Percentiles rank a stretch among this genome's conserved stretches.
These are phyloP conservation scores for Drosophila murphyi DNA, from an alignment of 1,140 invertebrate species.

Conservation along the genomic window DNA sequence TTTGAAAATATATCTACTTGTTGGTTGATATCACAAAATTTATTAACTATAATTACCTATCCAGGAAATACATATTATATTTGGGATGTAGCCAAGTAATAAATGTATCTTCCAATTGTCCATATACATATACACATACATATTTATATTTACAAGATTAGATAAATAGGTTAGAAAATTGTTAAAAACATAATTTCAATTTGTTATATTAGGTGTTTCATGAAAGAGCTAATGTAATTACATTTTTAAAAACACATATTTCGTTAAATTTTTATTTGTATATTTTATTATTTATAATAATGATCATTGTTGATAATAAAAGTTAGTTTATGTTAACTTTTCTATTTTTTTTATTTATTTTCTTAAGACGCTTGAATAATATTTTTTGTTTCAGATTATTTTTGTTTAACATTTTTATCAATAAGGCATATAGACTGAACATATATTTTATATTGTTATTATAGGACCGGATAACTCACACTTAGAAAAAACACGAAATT, in stretches of 20 bases:
- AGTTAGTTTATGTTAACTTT: constrained; percentile 3
- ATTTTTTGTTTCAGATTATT: constrained; percentile 29
- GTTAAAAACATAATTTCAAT: too few species aligned
- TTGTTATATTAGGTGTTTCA: too few species aligned
- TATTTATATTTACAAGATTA: too few species aligned
- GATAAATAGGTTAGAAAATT: too few species aligned
- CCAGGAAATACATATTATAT: too few species aligned
- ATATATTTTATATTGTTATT: constrained; percentile 46
- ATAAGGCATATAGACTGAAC: background rate
- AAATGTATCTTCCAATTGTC: too few species aligned
- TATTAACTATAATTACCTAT: too few species aligned
- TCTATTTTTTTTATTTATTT: constrained; percentile 10
- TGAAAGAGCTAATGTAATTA: too few species aligned
- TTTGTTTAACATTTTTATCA: background rate
- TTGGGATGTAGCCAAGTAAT: too few species aligned
- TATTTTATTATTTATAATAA: constrained; percentile 16
- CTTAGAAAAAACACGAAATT: constrained; percentile 26
- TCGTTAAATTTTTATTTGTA: constrained; percentile 7
- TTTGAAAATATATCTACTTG: too few species aligned
- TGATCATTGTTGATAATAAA: constrained; percentile 20
- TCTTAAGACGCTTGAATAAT: constrained; percentile 17
- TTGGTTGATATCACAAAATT: too few species aligned
- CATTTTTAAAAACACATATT: constrained; percentile 11
- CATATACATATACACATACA: too few species aligned
- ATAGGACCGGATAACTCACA: constrained; percentile 47